These are phyloP conservation scores for Yponomeuta evonymella DNA, from an alignment of 2,888 invertebrate genomes.

Conservation along the genomic window DNA sequence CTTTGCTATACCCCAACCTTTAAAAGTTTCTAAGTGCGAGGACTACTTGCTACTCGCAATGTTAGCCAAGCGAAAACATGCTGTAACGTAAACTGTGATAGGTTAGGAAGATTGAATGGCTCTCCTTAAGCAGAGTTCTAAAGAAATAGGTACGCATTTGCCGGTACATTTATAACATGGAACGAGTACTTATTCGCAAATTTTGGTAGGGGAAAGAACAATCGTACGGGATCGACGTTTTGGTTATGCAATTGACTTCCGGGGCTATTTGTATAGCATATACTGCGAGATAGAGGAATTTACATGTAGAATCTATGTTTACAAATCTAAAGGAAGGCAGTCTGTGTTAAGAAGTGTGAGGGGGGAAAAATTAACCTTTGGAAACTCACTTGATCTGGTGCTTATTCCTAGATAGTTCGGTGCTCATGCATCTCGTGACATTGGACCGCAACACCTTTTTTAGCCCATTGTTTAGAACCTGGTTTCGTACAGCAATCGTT, in stretches of 20 bases:
- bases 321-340: slow-evolving; percentile 17
- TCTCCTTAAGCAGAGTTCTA: background rate
- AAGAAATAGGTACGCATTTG: background rate
- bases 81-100: background rate
- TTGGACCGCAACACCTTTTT: slow-evolving; percentile 77
- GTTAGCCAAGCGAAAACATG: background rate
- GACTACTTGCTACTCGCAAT: background rate
- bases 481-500: slow-evolving; percentile 82
- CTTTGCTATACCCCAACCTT: no score
- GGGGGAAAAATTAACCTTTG: slow-evolving; percentile 1
- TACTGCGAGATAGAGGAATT: slow-evolving; percentile 3
- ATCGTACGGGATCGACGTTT: slow-evolving; percentile 47
- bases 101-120: background rate
- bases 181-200: background rate
- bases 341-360: slow-evolving; percentile 13
- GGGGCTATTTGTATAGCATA: background rate
- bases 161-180: background rate
- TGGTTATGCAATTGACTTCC: slow-evolving; percentile 66
- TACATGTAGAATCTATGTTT: background rate
- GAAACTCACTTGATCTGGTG: slow-evolving; percentile 74
- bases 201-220: slow-evolving; percentile 18
- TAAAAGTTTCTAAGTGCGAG: background rate
- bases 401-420: slow-evolving; percentile 78
- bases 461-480: slow-evolving; percentile 78
- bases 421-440: slow-evolving; percentile 75